Conservation (phyloP, 1,140 invertebrate species). For the Eubasilissa regina region DNA sequence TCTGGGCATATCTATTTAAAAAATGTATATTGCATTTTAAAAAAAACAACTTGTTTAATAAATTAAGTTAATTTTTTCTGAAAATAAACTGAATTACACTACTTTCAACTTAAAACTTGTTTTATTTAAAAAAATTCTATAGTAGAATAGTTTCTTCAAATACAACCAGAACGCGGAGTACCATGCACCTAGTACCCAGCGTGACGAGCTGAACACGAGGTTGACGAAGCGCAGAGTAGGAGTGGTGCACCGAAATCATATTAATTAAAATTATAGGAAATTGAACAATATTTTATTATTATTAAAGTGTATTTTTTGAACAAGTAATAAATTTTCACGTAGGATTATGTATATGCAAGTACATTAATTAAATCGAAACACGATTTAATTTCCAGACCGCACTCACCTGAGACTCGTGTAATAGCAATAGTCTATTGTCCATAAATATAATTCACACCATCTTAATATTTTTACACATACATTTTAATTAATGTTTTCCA, state of each 20-base stretch:
- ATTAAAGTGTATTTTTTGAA: not conserved
- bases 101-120: no score
- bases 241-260: not conserved
- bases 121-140: no score
- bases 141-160: no score
- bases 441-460: slow-evolving; percentile 10
- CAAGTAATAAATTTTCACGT: not conserved
- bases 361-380: not conserved
- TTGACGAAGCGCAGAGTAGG: no score
- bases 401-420: not conserved
- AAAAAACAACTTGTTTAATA: no score
- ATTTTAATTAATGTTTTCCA: not conserved
- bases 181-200: no score
- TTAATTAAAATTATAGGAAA: slow-evolving; percentile 15
- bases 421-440: slow-evolving; percentile 5
- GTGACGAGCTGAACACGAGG: no score
- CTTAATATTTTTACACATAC: not conserved
- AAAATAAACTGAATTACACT: no score
- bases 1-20: no score
- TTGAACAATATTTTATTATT: slow-evolving; percentile 9
- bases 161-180: no score
- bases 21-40: no score
- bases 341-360: not conserved
- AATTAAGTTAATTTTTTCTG: no score
- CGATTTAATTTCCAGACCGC: not conserved